Conservation (phyloP, 2,797 vertebrate species). For the Hylomyscus alleni region DNA sequence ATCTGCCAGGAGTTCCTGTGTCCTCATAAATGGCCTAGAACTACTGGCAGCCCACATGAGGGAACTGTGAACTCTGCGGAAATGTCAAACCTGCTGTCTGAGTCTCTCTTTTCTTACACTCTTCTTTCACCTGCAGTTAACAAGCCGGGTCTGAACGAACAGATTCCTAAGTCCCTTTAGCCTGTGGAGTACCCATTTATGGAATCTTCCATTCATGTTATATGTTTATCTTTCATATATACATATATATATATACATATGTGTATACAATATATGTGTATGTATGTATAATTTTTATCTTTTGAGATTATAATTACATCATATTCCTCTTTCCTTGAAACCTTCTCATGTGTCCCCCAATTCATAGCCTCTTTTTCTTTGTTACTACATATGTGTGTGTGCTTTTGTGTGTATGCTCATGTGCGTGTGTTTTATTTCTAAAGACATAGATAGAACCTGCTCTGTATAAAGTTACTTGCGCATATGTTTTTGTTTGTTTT, state of each 20-base stretch:
- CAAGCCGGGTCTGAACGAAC: background rate
- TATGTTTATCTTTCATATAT: background rate
- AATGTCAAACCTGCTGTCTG: background rate
- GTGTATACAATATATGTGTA: too few relatives aligned
- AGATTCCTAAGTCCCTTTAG: background rate
- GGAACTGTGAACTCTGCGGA: background rate
- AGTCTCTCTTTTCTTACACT: background rate
- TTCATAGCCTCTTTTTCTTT: background rate
- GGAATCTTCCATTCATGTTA: background rate
- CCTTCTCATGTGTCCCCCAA: background rate
- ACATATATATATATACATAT: too few relatives aligned
- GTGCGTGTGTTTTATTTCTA: too few relatives aligned
- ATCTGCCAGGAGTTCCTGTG: background rate
- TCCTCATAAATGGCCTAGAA: background rate
- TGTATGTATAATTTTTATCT: background rate
- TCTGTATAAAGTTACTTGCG: too few relatives aligned
- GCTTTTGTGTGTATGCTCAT: too few relatives aligned
- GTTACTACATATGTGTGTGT: background rate
- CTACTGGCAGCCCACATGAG: background rate
- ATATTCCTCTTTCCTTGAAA: background rate
- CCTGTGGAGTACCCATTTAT: background rate
- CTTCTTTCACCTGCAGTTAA: background rate
- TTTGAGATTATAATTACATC: background rate
- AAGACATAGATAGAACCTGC: too few relatives aligned
- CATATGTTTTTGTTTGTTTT: too few relatives aligned